A percentile compares a stretch with the other conserved stretches of the same genome.
Conservation (phyloP, 1,140 invertebrate genomes). For the Armadillidium nasatum region DNA sequence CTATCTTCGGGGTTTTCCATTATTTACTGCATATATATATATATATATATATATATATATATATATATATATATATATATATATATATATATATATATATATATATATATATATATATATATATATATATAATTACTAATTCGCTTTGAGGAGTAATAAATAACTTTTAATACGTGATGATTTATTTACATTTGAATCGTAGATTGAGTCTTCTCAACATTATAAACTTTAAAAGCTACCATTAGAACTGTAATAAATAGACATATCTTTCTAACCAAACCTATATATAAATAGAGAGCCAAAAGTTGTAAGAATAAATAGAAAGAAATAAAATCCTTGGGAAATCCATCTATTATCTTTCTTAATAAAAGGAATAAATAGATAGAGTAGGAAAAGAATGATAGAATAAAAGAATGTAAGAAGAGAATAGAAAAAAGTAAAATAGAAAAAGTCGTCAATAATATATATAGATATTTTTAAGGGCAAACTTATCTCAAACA, state of each 20-base stretch:
- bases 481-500: constrained; percentile 3
- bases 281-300: background rate
- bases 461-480: constrained; percentile 8
- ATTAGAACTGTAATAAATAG: background rate
- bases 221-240: background rate
- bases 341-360: background rate
- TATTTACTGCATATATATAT: background rate
- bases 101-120: background rate
- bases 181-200: background rate
- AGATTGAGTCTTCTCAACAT: background rate
- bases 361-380: background rate
- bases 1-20: no score
- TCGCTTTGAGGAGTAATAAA: background rate
- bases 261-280: background rate
- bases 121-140: background rate
- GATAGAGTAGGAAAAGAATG: background rate
- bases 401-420: background rate
- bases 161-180: background rate
- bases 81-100: constrained; percentile 1
- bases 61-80: background rate
- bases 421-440: background rate
- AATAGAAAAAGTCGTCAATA: background rate
- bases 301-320: background rate
- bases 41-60: constrained; percentile 10
- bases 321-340: background rate